Evolutionary conservation across 1,140 invertebrate genomes (phyloP).

Genomic region (Danaus melanippus): DNA sequence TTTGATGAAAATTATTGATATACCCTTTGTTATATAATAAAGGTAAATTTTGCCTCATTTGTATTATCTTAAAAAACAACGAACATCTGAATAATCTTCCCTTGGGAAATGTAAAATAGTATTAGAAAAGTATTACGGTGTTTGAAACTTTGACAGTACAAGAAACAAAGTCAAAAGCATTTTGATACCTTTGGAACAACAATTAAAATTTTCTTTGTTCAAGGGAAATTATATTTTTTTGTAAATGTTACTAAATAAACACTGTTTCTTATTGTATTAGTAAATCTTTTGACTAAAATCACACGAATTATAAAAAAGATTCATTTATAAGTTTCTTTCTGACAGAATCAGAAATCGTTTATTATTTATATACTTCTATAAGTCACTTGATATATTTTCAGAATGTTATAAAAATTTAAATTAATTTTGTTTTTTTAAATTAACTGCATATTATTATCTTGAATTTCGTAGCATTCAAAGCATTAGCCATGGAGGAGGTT

Average conservation of each 20-base stretch:
- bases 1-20: too few relatives aligned
- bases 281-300: neutral
- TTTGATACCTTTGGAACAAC: conserved; percentile 10
- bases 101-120: conserved; percentile 1
- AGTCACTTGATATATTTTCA: too few relatives aligned
- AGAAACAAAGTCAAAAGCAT: conserved; percentile 8
- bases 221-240: conserved; percentile 1
- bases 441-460: too few relatives aligned
- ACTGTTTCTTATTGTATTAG: neutral
- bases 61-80: conserved; percentile 10
- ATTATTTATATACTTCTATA: neutral
- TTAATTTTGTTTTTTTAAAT: too few relatives aligned
- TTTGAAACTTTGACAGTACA: conserved; percentile 12
- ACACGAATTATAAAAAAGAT: too few relatives aligned
- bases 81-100: neutral
- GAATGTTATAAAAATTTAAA: too few relatives aligned
- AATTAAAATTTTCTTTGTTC: conserved; percentile 12
- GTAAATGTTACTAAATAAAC: neutral
- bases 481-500: too few relatives aligned
- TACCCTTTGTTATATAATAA: too few relatives aligned
- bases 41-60: neutral
- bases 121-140: conserved; percentile 11
- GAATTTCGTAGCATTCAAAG: too few relatives aligned
- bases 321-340: too few relatives aligned
- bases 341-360: neutral